Evolutionary conservation across 2,888 invertebrate species (phyloP).

Genomic region (Actias luna): DNA sequence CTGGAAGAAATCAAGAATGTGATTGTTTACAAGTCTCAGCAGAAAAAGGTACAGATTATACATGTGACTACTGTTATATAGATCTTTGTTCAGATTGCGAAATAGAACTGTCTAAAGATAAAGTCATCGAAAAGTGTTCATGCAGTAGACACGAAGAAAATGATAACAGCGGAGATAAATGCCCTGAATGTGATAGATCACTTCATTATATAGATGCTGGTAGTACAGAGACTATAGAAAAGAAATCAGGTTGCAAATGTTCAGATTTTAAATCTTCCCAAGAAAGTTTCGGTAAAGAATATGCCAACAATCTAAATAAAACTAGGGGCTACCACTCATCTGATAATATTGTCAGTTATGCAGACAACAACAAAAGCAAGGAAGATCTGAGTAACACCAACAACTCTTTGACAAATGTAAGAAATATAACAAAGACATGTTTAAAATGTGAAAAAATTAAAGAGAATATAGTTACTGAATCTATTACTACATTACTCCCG

Average conservation of each 20-base stretch:
- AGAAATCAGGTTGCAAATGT: conserved; percentile 66
- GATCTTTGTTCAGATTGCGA: conserved; percentile 75
- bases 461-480: conserved; percentile 72
- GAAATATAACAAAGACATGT: conserved; percentile 70
- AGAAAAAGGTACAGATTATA: conserved; percentile 71
- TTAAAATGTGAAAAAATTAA: conserved; percentile 76
- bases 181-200: conserved; percentile 68
- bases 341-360: conserved; percentile 70
- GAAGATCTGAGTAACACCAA: conserved; percentile 64
- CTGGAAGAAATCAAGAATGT: conserved; percentile 55
- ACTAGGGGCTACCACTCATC: conserved; percentile 74
- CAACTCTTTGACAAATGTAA: conserved; percentile 56
- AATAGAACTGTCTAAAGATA: conserved; percentile 56
- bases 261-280: conserved; percentile 74
- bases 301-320: conserved; percentile 56
- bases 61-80: conserved; percentile 70
- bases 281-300: conserved; percentile 73
- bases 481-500: conserved; percentile 46
- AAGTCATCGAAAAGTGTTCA: conserved; percentile 52
- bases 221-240: conserved; percentile 64
- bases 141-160: conserved; percentile 50
- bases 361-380: conserved; percentile 58
- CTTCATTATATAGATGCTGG: conserved; percentile 72
- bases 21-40: conserved; percentile 65
- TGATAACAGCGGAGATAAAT: conserved; percentile 55